Evolutionary conservation across 2,113 vertebrate species (phyloP).

Genomic region (Lasiurus borealis): DNA sequence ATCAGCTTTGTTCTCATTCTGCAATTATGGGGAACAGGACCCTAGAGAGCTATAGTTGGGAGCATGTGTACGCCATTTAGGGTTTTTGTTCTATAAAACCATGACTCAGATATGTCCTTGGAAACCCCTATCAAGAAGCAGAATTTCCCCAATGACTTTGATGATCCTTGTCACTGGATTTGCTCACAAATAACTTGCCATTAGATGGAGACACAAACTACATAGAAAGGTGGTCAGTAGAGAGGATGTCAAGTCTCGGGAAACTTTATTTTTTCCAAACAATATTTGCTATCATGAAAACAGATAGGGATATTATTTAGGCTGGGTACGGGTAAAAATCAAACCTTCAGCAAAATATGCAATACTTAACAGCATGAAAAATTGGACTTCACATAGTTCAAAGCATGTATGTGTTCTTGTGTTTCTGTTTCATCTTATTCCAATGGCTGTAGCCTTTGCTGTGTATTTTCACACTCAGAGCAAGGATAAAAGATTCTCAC

Average conservation of each 20-base stretch:
- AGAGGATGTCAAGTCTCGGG: not conserved
- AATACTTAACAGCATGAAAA: not conserved
- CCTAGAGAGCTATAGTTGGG: slow-evolving; percentile 18
- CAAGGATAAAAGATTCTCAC: not conserved
- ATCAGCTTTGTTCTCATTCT: slow-evolving; percentile 65
- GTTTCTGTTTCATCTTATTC: not conserved
- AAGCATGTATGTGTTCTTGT: not conserved
- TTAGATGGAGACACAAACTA: slow-evolving; percentile 37
- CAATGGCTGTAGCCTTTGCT: not conserved
- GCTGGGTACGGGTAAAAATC: not conserved
- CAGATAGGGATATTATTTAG: slow-evolving; percentile 18
- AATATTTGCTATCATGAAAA: slow-evolving; percentile 5
- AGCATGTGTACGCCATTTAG: not conserved
- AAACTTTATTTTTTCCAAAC: slow-evolving; percentile 44
- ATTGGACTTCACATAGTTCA: not conserved
- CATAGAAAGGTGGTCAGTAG: not conserved
- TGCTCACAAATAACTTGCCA: slow-evolving; percentile 18
- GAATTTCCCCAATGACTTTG: slow-evolving; percentile 40
- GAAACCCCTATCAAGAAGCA: slow-evolving; percentile 38
- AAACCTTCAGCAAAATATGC: not conserved
- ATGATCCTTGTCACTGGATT: not conserved
- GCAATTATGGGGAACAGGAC: not conserved
- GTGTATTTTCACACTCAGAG: not conserved
- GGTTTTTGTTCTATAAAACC: not conserved
- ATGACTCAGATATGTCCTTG: slow-evolving; percentile 48